These are phyloP conservation scores for Oenanthe melanoleuca DNA, from an alignment of 2,113 vertebrate species.

Conservation along the genomic window DNA sequence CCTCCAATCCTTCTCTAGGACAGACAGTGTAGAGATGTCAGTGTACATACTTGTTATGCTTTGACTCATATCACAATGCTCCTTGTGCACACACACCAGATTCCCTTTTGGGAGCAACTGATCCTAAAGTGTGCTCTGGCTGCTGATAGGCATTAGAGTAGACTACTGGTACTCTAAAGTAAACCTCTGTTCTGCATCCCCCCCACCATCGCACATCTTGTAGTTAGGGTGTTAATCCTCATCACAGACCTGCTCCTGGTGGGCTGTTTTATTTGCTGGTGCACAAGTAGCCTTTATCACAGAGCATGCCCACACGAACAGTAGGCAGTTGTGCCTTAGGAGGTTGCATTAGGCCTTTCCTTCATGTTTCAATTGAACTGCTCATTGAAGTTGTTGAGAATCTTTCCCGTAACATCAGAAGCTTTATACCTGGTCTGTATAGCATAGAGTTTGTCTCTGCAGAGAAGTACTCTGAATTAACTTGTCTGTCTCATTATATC, in stretches of 20 bases:
- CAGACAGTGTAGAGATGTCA: not conserved
- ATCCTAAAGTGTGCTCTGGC: not conserved
- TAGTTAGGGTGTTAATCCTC: not conserved
- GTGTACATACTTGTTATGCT: not conserved
- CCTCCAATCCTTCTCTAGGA: not conserved
- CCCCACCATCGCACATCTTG: not conserved
- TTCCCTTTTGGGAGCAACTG: not conserved
- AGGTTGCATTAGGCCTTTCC: not conserved
- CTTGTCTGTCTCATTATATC: not conserved
- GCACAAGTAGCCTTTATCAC: not conserved
- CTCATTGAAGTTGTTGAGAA: not conserved
- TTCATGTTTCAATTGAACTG: not conserved
- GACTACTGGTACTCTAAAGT: not conserved
- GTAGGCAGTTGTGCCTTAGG: not conserved
- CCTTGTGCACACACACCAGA: not conserved
- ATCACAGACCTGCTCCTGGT: not conserved
- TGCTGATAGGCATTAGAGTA: not conserved
- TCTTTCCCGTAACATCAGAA: not conserved
- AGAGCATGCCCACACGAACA: fast-evolving
- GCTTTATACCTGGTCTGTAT: not conserved
- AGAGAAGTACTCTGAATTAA: not conserved
- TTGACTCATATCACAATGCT: not conserved
- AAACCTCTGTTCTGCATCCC: not conserved
- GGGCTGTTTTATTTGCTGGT: not conserved
- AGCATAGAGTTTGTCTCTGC: not conserved